Conservation (phyloP, 1,140 invertebrate species). For the Drosophila nebulosa region DNA sequence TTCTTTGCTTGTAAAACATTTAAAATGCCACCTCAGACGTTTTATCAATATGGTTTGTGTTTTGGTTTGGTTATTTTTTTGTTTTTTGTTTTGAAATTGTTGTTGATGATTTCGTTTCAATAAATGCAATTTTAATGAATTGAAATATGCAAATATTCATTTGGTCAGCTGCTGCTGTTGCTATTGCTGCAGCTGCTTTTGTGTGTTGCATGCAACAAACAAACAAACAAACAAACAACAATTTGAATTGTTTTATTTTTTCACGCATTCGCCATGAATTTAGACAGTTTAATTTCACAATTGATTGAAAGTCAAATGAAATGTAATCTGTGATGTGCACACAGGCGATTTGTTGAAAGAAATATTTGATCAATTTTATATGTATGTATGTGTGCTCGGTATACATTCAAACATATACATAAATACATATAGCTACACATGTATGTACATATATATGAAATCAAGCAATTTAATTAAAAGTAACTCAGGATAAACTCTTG, state of each 20-base stretch:
- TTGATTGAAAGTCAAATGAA: conserved; percentile 48
- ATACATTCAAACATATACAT: too few relatives aligned
- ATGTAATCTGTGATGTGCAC: conserved; percentile 48
- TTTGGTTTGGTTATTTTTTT: not conserved
- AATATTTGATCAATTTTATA: conserved; percentile 22
- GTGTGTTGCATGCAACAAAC: conserved; percentile 1
- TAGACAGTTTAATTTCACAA: conserved; percentile 46
- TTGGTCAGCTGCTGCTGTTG: conserved; percentile 12
- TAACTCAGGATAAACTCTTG: conserved; percentile 22
- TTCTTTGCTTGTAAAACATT: not conserved
- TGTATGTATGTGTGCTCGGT: too few relatives aligned
- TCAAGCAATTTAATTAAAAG: conserved; percentile 59
- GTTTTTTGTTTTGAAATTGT: not conserved
- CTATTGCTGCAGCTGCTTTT: not conserved
- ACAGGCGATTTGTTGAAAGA: conserved; percentile 47
- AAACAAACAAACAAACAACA: conserved; percentile 4
- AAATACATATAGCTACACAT: conserved; percentile 43
- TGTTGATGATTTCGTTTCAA: not conserved
- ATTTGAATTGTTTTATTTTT: conserved; percentile 40
- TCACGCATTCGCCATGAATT: conserved; percentile 51
- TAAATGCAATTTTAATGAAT: conserved; percentile 16
- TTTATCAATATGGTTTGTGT: not conserved
- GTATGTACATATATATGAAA: conserved; percentile 20
- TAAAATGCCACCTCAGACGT: not conserved
- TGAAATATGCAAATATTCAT: conserved; percentile 20